Conservation (phyloP, 2,888 invertebrate genomes). For the Eupithecia subfuscata region DNA sequence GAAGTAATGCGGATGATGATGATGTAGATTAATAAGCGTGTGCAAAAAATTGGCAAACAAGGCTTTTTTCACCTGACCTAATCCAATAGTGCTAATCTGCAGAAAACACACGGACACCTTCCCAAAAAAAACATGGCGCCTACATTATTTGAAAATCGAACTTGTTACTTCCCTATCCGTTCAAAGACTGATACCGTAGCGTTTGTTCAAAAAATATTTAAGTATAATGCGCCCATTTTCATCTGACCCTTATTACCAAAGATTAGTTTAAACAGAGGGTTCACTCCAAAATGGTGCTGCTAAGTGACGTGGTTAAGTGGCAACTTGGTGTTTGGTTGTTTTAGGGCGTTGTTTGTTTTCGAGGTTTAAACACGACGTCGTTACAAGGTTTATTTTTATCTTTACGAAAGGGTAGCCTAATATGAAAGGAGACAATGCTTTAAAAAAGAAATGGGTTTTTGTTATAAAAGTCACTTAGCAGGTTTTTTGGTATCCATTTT, state of each 20-base stretch:
- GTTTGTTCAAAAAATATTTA: slow-evolving; percentile 71
- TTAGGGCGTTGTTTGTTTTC: slow-evolving; percentile 76
- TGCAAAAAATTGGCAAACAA: background rate
- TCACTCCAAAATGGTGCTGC: slow-evolving; percentile 66
- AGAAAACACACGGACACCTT: slow-evolving; percentile 14
- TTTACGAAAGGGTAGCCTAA: slow-evolving; percentile 54
- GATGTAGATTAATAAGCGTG: background rate
- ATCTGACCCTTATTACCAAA: slow-evolving; percentile 44
- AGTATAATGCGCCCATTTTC: slow-evolving; percentile 57
- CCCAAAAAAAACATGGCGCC: slow-evolving; percentile 28
- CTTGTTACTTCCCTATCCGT: slow-evolving; percentile 70
- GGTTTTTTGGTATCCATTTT: slow-evolving; percentile 19
- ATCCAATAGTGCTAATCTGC: slow-evolving; percentile 9
- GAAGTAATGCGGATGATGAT: background rate
- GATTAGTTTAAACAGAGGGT: slow-evolving; percentile 48
- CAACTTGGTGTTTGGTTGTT: slow-evolving; percentile 79
- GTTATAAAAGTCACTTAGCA: slow-evolving; percentile 36
- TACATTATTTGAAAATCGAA: slow-evolving; percentile 65
- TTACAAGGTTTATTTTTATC: slow-evolving; percentile 78
- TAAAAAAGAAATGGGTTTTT: slow-evolving; percentile 34
- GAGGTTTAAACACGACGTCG: slow-evolving; percentile 71
- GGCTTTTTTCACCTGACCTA: background rate
- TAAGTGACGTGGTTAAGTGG: slow-evolving; percentile 80
- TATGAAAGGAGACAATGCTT: slow-evolving; percentile 44
- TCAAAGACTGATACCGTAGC: slow-evolving; percentile 68